Evolutionary conservation across 2,797 vertebrate genomes (phyloP), one percentile per base, ranked within the genome.

Genomic region (Scarus forsteni): DNA sequence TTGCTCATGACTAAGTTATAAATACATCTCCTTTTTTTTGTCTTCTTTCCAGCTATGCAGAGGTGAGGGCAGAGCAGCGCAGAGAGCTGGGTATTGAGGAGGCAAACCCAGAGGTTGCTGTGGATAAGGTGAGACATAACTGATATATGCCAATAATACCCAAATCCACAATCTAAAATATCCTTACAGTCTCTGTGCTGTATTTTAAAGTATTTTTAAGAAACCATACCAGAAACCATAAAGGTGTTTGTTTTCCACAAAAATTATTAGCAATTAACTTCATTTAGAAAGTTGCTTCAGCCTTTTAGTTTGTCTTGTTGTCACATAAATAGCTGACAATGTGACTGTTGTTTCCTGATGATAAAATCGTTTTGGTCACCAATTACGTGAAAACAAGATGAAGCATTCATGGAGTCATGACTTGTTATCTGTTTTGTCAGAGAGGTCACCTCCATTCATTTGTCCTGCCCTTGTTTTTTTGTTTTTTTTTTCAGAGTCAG

Each of bases 41-140:
- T 66, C 60, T 18, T 8, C 61, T 60, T 58, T 66, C 60, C 77
- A 96, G 96, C 91, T 98, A 96, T 84, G 95, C 96, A 1, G 94
- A 94, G 64, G 92, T 95, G 81, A 92, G 95, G 70, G 93, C 94
- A 12, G 94, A 95, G 74, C 92, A 91, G 71, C 93, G 94, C 63
- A 68, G 90, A 87, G 96, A 96, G 72, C 88, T 95, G 69, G 94
- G 94, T 51, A 93, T 95, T 65, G 96, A 97, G 76, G 97, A 98
- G 66, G 93, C 95, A 55, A 94, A 95, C 73, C 95, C 97, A 71
- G 95, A 97, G 70, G 94, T 94, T 79, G 89, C 92, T 66, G 93
- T 87, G 79, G 96, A 98, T 85, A 98, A 98, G 95, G 97, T 98
- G 86, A 93, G 92, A 46, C 7, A 44, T 46, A 16, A 39, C 6